phyloP scores from a whole-genome alignment of 2,797 vertebrate genomes.

The Pteropus rufus region DNA sequence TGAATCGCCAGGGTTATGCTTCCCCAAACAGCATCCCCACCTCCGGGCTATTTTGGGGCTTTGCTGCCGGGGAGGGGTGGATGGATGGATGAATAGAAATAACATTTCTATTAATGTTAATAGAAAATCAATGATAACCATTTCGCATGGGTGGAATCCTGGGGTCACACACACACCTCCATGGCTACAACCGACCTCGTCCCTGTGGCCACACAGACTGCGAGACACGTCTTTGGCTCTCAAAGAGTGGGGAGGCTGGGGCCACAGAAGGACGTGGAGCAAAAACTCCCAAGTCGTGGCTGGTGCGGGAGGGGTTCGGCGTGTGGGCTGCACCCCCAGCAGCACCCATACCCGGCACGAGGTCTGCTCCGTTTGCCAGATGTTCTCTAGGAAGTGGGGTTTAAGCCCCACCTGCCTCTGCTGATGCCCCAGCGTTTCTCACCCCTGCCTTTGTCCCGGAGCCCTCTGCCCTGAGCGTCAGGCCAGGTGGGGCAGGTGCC shows the following conservation, averaged over 20 bases:
- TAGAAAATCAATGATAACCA: accelerated
- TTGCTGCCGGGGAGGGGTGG: neutral
- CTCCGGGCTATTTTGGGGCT: too few species aligned
- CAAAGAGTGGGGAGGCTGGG: too few species aligned
- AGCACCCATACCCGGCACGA: accelerated
- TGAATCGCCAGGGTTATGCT: accelerated
- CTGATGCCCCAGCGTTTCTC: accelerated
- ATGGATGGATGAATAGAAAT: neutral
- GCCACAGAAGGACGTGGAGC: accelerated
- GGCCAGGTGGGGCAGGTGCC: too few species aligned
- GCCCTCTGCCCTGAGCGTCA: neutral
- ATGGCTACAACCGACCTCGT: neutral
- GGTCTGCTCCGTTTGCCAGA: neutral
- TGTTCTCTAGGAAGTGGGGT: accelerated
- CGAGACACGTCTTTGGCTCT: accelerated
- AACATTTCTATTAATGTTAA: neutral
- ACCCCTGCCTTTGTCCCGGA: neutral
- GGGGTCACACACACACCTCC: neutral
- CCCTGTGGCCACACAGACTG: neutral
- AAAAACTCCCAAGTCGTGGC: accelerated
- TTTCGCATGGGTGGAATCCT: too few species aligned
- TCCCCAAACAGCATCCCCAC: neutral
- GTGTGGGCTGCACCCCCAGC: too few species aligned
- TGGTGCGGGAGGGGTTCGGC: neutral
- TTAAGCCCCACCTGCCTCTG: neutral